A percentile compares a stretch with the other conserved stretches of the same genome.
Evolutionary conservation across 2,113 vertebrate species (phyloP).

Genomic region (Tachuris rubrigastra): DNA sequence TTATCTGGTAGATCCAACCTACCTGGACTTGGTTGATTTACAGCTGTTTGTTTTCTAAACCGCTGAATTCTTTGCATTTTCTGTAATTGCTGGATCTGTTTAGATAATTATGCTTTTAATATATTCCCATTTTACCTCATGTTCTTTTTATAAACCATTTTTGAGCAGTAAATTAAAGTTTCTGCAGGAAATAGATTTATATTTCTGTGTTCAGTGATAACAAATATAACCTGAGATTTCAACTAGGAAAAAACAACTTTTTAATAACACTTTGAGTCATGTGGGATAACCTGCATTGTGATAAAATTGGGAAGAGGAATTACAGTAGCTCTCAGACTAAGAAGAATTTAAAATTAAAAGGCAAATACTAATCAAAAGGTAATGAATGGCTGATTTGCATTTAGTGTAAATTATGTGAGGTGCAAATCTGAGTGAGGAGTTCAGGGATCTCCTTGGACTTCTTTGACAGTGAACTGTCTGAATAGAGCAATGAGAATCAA

Average conservation of each 20-base stretch:
- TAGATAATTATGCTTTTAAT: background rate
- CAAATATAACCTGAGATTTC: background rate
- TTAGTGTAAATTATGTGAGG: background rate
- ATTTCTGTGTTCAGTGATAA: background rate
- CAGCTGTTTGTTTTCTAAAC: background rate
- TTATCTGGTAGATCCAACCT: background rate
- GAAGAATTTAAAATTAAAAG: background rate
- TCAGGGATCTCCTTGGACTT: background rate
- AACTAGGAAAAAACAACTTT: background rate
- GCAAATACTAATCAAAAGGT: background rate
- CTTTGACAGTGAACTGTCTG: background rate
- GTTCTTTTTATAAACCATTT: background rate
- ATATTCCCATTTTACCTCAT: background rate
- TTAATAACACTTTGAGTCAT: background rate
- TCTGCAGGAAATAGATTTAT: background rate
- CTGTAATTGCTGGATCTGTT: background rate
- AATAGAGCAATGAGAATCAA: background rate
- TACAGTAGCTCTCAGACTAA: background rate
- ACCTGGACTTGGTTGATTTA: background rate
- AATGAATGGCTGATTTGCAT: background rate
- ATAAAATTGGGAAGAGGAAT: background rate
- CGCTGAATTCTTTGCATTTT: background rate
- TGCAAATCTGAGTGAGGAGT: background rate
- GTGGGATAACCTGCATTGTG: background rate
- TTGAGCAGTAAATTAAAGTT: background rate